Base-by-base conservation (phyloP, 2,888 invertebrate genomes). In the Eupsilia transversa region DNA sequence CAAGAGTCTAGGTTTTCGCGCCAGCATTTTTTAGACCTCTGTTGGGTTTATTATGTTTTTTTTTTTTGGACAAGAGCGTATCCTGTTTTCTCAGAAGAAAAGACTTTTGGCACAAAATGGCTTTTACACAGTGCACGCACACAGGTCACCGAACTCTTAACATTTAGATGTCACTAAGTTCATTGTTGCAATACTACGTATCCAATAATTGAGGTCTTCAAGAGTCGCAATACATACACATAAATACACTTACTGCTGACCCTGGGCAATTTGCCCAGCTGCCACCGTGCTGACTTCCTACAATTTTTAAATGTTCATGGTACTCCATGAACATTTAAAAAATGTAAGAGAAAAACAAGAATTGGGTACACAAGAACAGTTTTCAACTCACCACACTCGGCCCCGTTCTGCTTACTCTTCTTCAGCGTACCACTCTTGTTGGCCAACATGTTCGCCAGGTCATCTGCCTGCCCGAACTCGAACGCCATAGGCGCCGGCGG, bases 391-490 rank as follows among this genome's bases (percentile, higher is more conserved):
- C 82, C 82, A 52, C 64, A 75, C 87, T 89, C 82, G 95, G 97
- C 97, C 74, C 97, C 97, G 88, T 97, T 97, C 82, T 96, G 95
- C 61, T 97, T 96, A 7, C 90, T 92, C 79, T 97, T 97, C 84
- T 96, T 96, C 64, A 97, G 89, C 0, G 97, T 94, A 0, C 97
- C 95, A 38, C 97, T 97, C 43, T 97, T 96, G 27, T 96, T 96
- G 0, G 97, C 97, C 61, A 97, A 89, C 93, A 97, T 94, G 65
- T 96, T 96, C 10, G 97, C 97, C 97, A 97, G 97, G 75, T 97
- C 94, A 10, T 94, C 96, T 0, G 92, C 84, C 0, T 57, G 85
- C 86, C 67, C 80, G 6, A 63, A 0, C 72, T 87, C 56, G 90
- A 94, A 84, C 85, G 92, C 77, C 0, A 95, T 93, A 0, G 97